A percentile compares a stretch with the other conserved stretches of the same genome.
These are phyloP conservation scores for Druceiella hillmani DNA, from an alignment of 2,888 invertebrate genomes.

Conservation along the genomic window DNA sequence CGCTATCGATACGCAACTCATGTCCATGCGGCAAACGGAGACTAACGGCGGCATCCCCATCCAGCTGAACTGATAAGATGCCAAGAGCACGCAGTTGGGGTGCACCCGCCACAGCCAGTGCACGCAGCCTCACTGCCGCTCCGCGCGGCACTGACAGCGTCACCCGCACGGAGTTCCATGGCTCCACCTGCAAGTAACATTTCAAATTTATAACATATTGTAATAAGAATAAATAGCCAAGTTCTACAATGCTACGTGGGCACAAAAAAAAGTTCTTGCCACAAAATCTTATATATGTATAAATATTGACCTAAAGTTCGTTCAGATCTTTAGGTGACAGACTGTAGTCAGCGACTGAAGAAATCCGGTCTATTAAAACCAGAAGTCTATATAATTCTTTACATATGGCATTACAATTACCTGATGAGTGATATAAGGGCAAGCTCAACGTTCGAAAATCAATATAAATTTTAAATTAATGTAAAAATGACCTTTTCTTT, in stretches of 20 bases:
- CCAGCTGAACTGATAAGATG: slow-evolving; percentile 92
- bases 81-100: slow-evolving; percentile 86
- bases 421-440: too few relatives aligned
- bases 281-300: slow-evolving; percentile 5
- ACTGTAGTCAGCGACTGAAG: too few relatives aligned
- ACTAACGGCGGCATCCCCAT: slow-evolving; percentile 77
- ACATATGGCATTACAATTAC: too few relatives aligned
- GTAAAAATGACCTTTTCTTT: too few relatives aligned
- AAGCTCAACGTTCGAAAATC: too few relatives aligned
- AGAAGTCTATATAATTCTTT: too few relatives aligned
- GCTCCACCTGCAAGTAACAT: slow-evolving; percentile 63
- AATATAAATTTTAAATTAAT: too few relatives aligned
- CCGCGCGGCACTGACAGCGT: slow-evolving; percentile 96
- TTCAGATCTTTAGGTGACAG: too few relatives aligned
- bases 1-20: slow-evolving; percentile 41
- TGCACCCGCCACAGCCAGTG: slow-evolving; percentile 88
- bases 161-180: slow-evolving; percentile 97
- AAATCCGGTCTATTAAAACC: too few relatives aligned
- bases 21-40: slow-evolving; percentile 55
- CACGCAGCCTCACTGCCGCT: slow-evolving; percentile 86
- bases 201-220: background rate
- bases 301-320: too few relatives aligned
- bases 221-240: background rate
- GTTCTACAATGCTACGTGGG: background rate
- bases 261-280: background rate